phyloP scores from a whole-genome alignment of 1,140 invertebrate species.

The Leptinotarsa lineolata region DNA sequence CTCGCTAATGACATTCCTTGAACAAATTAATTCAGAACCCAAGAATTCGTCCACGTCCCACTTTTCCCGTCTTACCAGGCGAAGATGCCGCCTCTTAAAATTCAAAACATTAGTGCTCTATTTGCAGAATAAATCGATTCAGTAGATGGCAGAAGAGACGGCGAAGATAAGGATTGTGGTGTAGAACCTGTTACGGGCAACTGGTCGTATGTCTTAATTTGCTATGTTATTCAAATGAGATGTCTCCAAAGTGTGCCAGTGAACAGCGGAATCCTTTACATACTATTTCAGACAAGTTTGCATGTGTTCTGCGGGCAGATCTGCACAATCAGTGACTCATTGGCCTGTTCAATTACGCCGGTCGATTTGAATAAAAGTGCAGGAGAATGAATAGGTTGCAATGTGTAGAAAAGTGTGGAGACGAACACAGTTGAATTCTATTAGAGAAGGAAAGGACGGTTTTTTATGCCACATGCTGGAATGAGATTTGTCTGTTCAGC shows the following conservation, averaged over 20 bases:
- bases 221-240: constrained; percentile 40
- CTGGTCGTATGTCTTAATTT: constrained; percentile 38
- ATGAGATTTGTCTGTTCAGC: too few relatives aligned
- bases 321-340: constrained; percentile 5
- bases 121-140: constrained; percentile 8
- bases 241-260: constrained; percentile 38
- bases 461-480: too few relatives aligned
- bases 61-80: neutral
- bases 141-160: constrained; percentile 17
- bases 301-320: constrained; percentile 7
- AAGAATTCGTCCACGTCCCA: neutral
- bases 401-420: neutral
- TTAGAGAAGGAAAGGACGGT: too few relatives aligned
- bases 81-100: neutral
- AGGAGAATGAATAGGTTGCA: neutral
- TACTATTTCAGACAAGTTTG: constrained; percentile 27
- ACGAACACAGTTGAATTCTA: neutral
- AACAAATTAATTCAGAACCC: neutral
- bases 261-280: constrained; percentile 26
- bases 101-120: constrained; percentile 8
- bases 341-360: neutral
- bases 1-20: neutral
- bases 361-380: neutral
- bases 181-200: constrained; percentile 7
- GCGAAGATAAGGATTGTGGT: constrained; percentile 5